Evolutionary conservation across 1,140 invertebrate species (phyloP).

Genomic region (Drosophila neocordata): DNA sequence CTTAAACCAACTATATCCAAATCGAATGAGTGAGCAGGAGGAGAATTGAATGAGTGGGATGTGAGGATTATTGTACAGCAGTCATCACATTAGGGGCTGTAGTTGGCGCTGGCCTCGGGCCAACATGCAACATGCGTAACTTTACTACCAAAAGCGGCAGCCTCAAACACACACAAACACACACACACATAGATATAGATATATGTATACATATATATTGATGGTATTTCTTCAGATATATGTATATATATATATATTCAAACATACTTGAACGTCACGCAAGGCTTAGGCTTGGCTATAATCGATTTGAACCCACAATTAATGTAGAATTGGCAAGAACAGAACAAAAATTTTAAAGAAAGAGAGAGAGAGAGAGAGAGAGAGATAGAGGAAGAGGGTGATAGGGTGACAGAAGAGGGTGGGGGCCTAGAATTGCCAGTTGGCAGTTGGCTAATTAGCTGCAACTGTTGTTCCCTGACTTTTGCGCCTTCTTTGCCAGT

Average conservation of each 20-base stretch:
- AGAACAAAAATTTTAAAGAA: background rate
- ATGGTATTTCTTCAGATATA: background rate
- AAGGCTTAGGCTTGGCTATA: slow-evolving; percentile 46
- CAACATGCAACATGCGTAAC: slow-evolving; percentile 48
- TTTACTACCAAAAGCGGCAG: slow-evolving; percentile 13
- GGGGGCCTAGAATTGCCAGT: slow-evolving; percentile 26
- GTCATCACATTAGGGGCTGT: slow-evolving; percentile 69
- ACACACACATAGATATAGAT: slow-evolving; percentile 10
- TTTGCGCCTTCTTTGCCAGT: slow-evolving; percentile 16
- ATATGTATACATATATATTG: background rate
- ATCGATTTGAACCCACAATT: slow-evolving; percentile 76
- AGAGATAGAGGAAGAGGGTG: background rate
- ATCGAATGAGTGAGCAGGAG: slow-evolving; percentile 22
- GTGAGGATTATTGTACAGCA: slow-evolving; percentile 61
- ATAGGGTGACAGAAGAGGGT: background rate
- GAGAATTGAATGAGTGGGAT: slow-evolving; percentile 26
- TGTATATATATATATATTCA: background rate
- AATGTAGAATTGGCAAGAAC: slow-evolving; percentile 39
- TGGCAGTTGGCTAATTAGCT: slow-evolving; percentile 75
- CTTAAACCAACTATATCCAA: background rate
- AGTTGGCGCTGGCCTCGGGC: slow-evolving; percentile 58
- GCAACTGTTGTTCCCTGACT: slow-evolving; percentile 62
- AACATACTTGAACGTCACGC: slow-evolving; percentile 43
- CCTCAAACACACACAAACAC: slow-evolving; percentile 15
- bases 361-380: background rate